These are phyloP conservation scores for Corbicula japonica DNA, from an alignment of 2,888 invertebrate species.

Conservation along the genomic window DNA sequence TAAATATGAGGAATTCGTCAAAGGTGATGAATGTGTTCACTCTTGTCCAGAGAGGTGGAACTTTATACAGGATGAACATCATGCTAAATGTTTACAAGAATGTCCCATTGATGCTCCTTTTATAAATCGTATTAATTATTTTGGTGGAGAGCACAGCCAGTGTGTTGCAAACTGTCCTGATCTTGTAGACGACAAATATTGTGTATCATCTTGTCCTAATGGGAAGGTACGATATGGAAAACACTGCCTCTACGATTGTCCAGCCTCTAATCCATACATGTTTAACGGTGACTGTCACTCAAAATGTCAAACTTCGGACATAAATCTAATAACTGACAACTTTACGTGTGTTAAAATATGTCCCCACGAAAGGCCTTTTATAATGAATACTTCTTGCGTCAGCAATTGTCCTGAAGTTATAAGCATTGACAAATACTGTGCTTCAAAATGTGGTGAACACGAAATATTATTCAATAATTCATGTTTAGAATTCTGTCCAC, in stretches of 20 bases:
- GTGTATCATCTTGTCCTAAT: not conserved
- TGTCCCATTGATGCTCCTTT: too few species aligned
- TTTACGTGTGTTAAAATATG: slow-evolving; percentile 6
- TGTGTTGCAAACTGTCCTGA: too few species aligned
- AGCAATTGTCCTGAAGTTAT: too few species aligned
- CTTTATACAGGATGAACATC: too few species aligned
- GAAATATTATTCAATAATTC: not conserved
- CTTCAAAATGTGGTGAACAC: not conserved
- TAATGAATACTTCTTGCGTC: not conserved
- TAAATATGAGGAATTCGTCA: too few species aligned
- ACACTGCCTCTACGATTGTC: not conserved
- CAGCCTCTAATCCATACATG: not conserved
- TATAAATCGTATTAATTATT: too few species aligned
- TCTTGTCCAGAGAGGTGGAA: too few species aligned
- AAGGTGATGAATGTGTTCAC: too few species aligned
- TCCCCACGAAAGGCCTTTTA: not conserved
- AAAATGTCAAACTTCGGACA: not conserved
- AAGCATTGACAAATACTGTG: slow-evolving; percentile 9
- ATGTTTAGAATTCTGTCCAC: not conserved
- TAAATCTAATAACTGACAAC: not conserved
- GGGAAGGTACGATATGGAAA: not conserved
- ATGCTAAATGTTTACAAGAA: too few species aligned
- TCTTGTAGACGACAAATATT: not conserved
- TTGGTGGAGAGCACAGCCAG: too few species aligned
- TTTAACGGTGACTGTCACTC: not conserved